A percentile compares a stretch with the other conserved stretches of the same genome.
These are phyloP conservation scores for Drosophila testacea DNA, from an alignment of 2,888 invertebrate species.

Conservation along the genomic window DNA sequence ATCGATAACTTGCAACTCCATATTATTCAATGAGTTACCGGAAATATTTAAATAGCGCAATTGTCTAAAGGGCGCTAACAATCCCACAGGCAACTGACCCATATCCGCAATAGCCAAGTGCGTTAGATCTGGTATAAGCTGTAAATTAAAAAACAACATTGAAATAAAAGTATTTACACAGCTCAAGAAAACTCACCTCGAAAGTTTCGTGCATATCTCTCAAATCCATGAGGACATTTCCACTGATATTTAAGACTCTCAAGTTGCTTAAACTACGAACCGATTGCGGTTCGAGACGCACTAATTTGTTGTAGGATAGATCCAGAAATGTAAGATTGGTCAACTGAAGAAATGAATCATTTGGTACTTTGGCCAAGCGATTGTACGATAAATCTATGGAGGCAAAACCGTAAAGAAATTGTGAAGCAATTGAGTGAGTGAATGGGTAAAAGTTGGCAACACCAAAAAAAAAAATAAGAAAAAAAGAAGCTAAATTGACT, in stretches of 20 bases:
- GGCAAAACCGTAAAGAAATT: slow-evolving; percentile 12
- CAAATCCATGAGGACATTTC: slow-evolving; percentile 86
- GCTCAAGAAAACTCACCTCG: slow-evolving; percentile 74
- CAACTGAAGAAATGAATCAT: slow-evolving; percentile 90
- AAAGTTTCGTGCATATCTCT: slow-evolving; percentile 84
- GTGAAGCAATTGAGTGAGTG: slow-evolving; percentile 24
- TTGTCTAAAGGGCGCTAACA: slow-evolving; percentile 85
- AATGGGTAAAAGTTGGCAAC: not conserved
- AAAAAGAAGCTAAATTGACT: slow-evolving; percentile 28
- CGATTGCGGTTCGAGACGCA: slow-evolving; percentile 88
- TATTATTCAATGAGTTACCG: slow-evolving; percentile 88
- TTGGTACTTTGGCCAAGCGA: slow-evolving; percentile 90
- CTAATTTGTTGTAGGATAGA: slow-evolving; percentile 91
- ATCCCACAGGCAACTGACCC: slow-evolving; percentile 84
- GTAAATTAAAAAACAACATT: slow-evolving; percentile 11
- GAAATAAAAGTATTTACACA: not conserved
- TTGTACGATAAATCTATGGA: slow-evolving; percentile 88
- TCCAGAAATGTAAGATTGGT: slow-evolving; percentile 89
- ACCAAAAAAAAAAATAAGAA: not conserved
- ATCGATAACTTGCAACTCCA: slow-evolving; percentile 84
- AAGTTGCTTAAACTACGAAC: slow-evolving; percentile 85
- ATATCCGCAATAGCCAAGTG: slow-evolving; percentile 85
- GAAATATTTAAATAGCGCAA: slow-evolving; percentile 90
- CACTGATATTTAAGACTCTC: slow-evolving; percentile 89
- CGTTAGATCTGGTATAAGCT: slow-evolving; percentile 84